phyloP scores from a whole-genome alignment of 2,797 vertebrate species.

The Anguilla marmorata region DNA sequence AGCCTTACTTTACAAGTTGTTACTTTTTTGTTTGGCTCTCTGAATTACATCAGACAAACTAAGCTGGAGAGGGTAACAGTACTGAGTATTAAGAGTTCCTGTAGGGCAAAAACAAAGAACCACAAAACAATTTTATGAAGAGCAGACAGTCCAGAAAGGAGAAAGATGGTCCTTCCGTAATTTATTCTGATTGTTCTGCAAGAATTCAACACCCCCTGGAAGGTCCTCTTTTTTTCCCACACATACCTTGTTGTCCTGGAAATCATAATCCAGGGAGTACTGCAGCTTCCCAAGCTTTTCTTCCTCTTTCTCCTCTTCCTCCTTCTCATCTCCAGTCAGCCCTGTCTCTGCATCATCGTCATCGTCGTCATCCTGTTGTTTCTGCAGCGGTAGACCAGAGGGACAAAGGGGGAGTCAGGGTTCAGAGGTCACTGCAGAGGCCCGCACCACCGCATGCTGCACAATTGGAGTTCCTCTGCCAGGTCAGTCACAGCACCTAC shows the following conservation, averaged over 20 bases:
- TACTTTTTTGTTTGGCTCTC: no score
- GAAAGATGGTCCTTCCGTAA: no score
- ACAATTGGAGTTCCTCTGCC: constrained; percentile 50
- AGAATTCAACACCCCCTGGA: no score
- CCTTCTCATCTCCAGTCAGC: constrained; percentile 88
- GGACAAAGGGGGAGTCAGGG: constrained; percentile 41
- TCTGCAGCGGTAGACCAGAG: constrained; percentile 65
- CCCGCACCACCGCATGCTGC: constrained; percentile 50
- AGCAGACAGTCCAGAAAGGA: no score
- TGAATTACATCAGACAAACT: no score
- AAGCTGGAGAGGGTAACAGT: no score
- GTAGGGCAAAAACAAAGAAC: no score
- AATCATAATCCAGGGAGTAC: constrained; percentile 96
- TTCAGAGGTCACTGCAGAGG: constrained; percentile 46
- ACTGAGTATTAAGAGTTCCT: no score
- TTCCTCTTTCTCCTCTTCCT: constrained; percentile 93
- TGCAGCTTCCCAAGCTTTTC: constrained; percentile 95
- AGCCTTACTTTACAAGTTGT: no score
- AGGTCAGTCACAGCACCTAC: constrained; percentile 68
- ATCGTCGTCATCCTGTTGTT: constrained; percentile 79
- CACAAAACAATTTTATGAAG: no score
- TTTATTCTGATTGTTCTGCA: no score
- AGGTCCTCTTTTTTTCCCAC: neutral
- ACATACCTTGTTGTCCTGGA: constrained; percentile 88
- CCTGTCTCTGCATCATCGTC: constrained; percentile 88